Base-by-base conservation (phyloP, 2,888 invertebrate species). In the Ophion ellenae region DNA sequence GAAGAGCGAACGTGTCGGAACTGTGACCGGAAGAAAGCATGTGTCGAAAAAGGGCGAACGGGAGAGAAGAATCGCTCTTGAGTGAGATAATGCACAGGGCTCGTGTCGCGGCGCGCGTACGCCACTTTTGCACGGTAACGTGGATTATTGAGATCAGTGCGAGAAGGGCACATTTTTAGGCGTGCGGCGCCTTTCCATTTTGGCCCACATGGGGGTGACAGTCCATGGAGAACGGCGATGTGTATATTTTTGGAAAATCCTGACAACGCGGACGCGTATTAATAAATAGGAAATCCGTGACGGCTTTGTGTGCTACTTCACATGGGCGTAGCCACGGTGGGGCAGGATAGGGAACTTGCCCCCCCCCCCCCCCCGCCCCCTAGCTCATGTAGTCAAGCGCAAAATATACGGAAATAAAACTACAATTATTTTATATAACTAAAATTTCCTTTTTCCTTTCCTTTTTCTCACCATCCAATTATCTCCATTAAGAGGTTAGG, bases 81-180 rank as follows among this genome's bases (percentile, higher is more conserved):
- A 32, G 24, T 53, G 20, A 63, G 59, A 61, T 36, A 40, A 73
- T 17, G 32, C 32, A 28, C 3, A 28, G n/a, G n/a, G 76, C 64
- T 57, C 10, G 28, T 66, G n/a, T 76, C 63, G 47, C 9, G 57
- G 17, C 28, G 75, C 61, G 59, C 36, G 85, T 87, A 90, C 89
- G 89, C 84, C 86, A 76, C 86, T 87, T 90, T 91, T 74, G 83
- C 87, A 82, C 76, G 66, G 83, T 79, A 70, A 83, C 74, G 32
- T 82, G 90, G 91, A 91, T 90, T 91, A 91, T 82, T 84, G 87
- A 88, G 91, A 91, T 91, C 90, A 91, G 76, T 47, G 14, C 79
- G 84, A 85, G 75, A 63, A 82, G 63, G 76, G 57, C 57, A 20
- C 63, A 45, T 70, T 79, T 79, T 79, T 61, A 63, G 36, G 64